These are phyloP conservation scores for Macrochelys suwanniensis DNA, from an alignment of 2,797 vertebrate genomes.

Conservation along the genomic window DNA sequence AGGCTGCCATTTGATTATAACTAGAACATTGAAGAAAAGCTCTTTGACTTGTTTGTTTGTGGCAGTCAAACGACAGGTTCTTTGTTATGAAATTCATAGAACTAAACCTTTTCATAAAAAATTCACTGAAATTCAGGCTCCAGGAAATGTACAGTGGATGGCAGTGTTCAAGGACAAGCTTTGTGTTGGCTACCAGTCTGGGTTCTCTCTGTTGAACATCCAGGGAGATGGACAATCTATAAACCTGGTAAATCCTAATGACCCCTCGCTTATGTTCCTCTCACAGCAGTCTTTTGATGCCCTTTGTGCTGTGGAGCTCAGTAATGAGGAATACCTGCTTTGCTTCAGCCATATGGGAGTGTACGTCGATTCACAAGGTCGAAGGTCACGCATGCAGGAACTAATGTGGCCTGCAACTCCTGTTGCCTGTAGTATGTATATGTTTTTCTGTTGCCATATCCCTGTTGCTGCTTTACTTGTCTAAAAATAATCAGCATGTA, in stretches of 20 bases:
- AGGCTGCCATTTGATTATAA: slow-evolving; percentile 93
- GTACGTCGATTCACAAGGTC: slow-evolving; percentile 95
- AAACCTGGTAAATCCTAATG: slow-evolving; percentile 92
- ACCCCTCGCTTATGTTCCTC: slow-evolving; percentile 94
- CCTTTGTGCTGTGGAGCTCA: slow-evolving; percentile 93
- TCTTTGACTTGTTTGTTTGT: slow-evolving; percentile 90
- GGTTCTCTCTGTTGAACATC: slow-evolving; percentile 93
- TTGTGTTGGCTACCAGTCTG: slow-evolving; percentile 95
- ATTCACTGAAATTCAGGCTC: slow-evolving; percentile 91
- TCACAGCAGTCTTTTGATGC: slow-evolving; percentile 93
- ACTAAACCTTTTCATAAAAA: slow-evolving; percentile 90
- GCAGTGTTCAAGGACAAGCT: slow-evolving; percentile 91
- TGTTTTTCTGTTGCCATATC: slow-evolving; percentile 82
- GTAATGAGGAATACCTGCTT: slow-evolving; percentile 91
- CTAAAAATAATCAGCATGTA: slow-evolving; percentile 57
- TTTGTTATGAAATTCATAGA: slow-evolving; percentile 93
- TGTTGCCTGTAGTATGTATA: slow-evolving; percentile 95
- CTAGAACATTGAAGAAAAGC: slow-evolving; percentile 85
- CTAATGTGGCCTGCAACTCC: slow-evolving; percentile 98
- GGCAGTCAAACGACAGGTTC: slow-evolving; percentile 91
- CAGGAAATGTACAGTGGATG: slow-evolving; percentile 93
- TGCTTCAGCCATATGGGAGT: slow-evolving; percentile 97
- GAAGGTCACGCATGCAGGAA: slow-evolving; percentile 92
- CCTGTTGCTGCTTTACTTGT: slow-evolving; percentile 76
- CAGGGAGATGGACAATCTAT: slow-evolving; percentile 94